Evolutionary conservation across 1,140 invertebrate genomes (phyloP), one percentile per base, ranked within the genome.

Genomic region (Drosophila bocqueti): DNA sequence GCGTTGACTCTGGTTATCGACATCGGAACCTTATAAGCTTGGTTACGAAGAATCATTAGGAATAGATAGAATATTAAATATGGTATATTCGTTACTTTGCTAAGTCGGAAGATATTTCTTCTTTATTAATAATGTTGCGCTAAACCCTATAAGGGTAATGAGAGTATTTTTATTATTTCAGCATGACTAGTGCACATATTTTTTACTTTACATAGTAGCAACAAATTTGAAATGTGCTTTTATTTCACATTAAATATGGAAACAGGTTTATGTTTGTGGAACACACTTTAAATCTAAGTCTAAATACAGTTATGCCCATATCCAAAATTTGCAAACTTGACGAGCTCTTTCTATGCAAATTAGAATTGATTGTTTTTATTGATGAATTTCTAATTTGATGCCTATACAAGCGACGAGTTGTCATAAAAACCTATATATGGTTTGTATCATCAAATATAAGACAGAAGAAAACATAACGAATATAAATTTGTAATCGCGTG

Each of bases 331-430:
- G 49, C 42, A 55, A 61, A 40, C 16, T 49, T 74, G n/a, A 18
- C 24, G 26, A n/a, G 63, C 21, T 60, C 5, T 31, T 72, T 49
- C 9, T 50, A 73, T 73, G 54, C n/a, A 52, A 73, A 73, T 73
- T 6, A 16, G 46, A 26, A 8, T 50, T 61, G 67, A 73, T 73
- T 73, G 76, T 59, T 77, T 67, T 77, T 65, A 79, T 79, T 79
- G 76, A 79, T 79, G 76, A 79, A 79, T 79, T 78, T 52, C 58
- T 79, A 71, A 59, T 78, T 64, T 78, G 52, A 64, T 42, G 47
- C 36, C 47, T 59, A 26, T 40, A 16, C 18, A 21, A 36, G 38
- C 34, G 63, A 29, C 11, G n/a, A 52, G 21, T 40, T 21, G 64
- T 38, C 31, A 74, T 49, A 43, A 45, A 75, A 76, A 57, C 45